Evolutionary conservation across 2,797 vertebrate species (phyloP), one percentile per base, ranked within the genome.

Genomic region (Anguilla obscura): DNA sequence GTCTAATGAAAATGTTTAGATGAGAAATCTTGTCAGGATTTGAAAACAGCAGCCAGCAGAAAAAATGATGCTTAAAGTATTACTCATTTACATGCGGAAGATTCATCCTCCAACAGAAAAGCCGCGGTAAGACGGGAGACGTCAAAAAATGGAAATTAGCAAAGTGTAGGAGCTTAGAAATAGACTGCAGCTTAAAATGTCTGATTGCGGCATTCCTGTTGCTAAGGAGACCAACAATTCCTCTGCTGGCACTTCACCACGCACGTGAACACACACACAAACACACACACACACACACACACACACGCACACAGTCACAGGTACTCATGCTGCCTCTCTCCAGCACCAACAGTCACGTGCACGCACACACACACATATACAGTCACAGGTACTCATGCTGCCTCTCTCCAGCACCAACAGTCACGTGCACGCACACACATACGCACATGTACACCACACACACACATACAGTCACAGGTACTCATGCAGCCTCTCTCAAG

Each of bases 1-100:
- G 45, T n/a, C 79, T 48, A 45, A 82, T 82, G 79, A 82, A 82
- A 82, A 50, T 82, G 79, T 50, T 82, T 48, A 16, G 79, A 82
- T 0, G 79, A 48, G 79, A 82, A 50, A 82, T 50, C 18, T n/a
- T 82, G 79, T 82, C 45, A 50, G 40, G 79, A n/a, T n/a, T 82
- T 48, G 21, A 82, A 50, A 48, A 50, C 24, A 40, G 16, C 10
- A 45, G 45, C 45, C 21, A 48, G 79, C 79, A 48, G 16, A 36
- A 74, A 40, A 76, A 76, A 71, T 33, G 33, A 76, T 14, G 40
- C 18, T 82, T 50, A 21, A 45, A 45, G 76, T 8, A 24, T 48
- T 45, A 21, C 6, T 80, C 76, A 48, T 80, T 80, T 80, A 40
- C 36, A 80, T 80, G 36, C 16, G 27, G 21, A 24, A 36, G 76